Evolutionary conservation across 2,888 invertebrate genomes (phyloP), one percentile per base, ranked within the genome.

Genomic region (Ectemnius continuus): DNA sequence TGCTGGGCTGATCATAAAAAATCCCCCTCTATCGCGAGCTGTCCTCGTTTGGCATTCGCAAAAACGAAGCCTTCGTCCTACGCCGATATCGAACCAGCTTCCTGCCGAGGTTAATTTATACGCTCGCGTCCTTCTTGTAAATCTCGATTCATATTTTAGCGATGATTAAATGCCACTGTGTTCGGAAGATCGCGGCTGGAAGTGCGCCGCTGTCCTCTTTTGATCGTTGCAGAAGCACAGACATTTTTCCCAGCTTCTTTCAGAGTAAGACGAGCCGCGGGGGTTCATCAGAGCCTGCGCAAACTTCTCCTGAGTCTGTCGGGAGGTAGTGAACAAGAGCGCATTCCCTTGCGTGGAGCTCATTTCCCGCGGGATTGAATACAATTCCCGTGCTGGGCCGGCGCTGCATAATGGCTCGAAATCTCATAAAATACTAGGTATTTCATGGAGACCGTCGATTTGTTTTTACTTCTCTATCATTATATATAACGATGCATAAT

Each of bases 51-150:
- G 14, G 47, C 36, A 64, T 57, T 61, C 23, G 45, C 58, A 52
- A 72, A 67, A 72, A 72, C n/a, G 48, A 23, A 52, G 11, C 48
- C 59, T 47, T 16, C 11, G 18, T 45, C 36, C 13, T 11, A 36
- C 36, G 1, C 36, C 36, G 36, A 36, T 36, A 36, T 36, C 36
- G 36, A 36, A 2, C 36, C 8, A 11, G 36, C 8, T 36, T 36
- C 23, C 2, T 4, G 36, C 46, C 47, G 45, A 58, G 67, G 76
- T 80, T 80, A 79, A 79, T 79, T 79, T 80, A 79, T 73, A 76
- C 66, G 67, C 60, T 71, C 67, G 64, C 71, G 61, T 63, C 13
- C 45, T 62, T 2, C 45, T 45, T 61, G 58, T 68, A 68, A 72
- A 65, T 67, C 64, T 71, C 74, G 60, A 58, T 61, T 75, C 67